These are phyloP conservation scores for Hydrocynus forskahlii DNA, from an alignment of 2,797 vertebrate species.

Conservation along the genomic window DNA sequence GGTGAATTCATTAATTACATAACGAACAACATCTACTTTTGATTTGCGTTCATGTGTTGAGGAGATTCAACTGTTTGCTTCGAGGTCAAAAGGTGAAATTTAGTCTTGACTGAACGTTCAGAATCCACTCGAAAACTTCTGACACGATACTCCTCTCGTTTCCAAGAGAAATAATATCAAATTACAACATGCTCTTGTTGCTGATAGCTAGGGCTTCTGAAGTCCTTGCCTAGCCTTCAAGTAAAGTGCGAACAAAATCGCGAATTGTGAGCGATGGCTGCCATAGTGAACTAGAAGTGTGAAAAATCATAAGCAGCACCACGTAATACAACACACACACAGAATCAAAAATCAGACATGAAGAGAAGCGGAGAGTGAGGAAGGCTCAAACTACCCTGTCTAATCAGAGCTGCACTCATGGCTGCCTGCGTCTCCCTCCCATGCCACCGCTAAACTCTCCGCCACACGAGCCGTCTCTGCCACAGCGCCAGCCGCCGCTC, in stretches of 20 bases:
- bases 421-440: slow-evolving; percentile 1
- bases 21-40: not conserved
- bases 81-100: not conserved
- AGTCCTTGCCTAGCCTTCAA: not conserved
- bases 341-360: slow-evolving; percentile 1
- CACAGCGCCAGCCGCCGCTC: not conserved
- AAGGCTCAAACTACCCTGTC: not conserved
- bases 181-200: not conserved
- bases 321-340: slow-evolving; percentile 13
- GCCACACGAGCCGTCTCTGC: slow-evolving; percentile 20
- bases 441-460: slow-evolving; percentile 11
- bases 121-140: not conserved
- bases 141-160: not conserved
- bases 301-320: slow-evolving; percentile 6
- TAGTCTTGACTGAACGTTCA: not conserved
- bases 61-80: not conserved
- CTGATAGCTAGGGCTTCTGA: not conserved
- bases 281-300: not conserved
- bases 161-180: not conserved
- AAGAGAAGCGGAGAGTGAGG: not conserved
- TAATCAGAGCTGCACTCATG: slow-evolving; percentile 21
- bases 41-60: not conserved
- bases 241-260: not conserved
- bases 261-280: not conserved
- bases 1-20: not conserved